A percentile compares a stretch with the other conserved stretches of the same genome.
Conservation (phyloP, 1,140 invertebrate genomes). For the Leptinotarsa lineolata region DNA sequence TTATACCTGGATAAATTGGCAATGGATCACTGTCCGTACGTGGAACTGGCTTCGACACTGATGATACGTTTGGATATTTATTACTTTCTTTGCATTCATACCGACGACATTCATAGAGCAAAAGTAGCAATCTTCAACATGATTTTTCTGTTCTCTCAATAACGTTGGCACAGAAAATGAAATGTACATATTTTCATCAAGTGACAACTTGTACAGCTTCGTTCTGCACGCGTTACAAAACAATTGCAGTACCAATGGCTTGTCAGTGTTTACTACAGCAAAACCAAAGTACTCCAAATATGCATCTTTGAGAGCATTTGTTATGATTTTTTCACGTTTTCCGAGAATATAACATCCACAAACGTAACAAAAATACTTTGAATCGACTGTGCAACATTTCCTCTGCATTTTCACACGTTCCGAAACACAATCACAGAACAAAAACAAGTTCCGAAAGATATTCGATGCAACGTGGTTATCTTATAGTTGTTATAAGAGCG, state of each 20-base stretch:
- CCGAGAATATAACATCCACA: background rate
- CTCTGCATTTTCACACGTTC: background rate
- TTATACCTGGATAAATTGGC: slow-evolving; percentile 29
- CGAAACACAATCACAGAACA: no score
- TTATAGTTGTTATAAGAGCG: no score
- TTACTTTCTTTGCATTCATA: slow-evolving; percentile 31
- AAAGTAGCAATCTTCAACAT: slow-evolving; percentile 28
- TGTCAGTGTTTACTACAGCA: background rate
- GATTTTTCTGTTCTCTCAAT: slow-evolving; percentile 21
- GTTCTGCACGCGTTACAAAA: background rate
- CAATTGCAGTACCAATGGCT: background rate
- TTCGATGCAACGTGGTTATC: no score
- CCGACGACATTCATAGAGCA: slow-evolving; percentile 29
- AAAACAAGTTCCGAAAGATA: no score
- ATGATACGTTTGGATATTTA: slow-evolving; percentile 31
- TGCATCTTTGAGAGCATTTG: no score
- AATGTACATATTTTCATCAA: background rate
- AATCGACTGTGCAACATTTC: background rate
- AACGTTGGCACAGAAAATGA: slow-evolving; percentile 22
- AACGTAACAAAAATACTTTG: background rate
- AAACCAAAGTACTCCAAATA: background rate
- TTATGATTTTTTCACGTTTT: background rate
- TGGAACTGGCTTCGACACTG: slow-evolving; percentile 23
- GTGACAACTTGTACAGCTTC: background rate
- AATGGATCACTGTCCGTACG: slow-evolving; percentile 33